Percentiles rank a stretch among this genome's conserved stretches.
Evolutionary conservation across 2,888 invertebrate genomes (phyloP).

Genomic region (Linnaemya vulpina): DNA sequence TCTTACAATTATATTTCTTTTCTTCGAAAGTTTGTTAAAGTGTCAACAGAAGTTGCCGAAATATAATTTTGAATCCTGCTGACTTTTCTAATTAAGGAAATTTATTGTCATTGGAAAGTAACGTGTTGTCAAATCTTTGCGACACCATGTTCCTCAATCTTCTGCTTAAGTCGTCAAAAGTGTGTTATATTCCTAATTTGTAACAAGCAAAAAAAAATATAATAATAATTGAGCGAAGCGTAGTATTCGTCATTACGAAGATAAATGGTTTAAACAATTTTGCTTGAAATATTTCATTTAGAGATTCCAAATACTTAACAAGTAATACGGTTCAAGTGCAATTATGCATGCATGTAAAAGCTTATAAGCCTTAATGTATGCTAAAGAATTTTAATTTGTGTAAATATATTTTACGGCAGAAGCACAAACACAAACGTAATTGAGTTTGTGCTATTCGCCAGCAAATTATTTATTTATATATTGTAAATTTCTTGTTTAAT

Average conservation of each 20-base stretch:
- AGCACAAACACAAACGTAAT: neutral
- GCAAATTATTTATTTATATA: neutral
- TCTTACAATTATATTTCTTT: too few species aligned
- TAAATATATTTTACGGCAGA: neutral
- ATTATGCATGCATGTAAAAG: neutral
- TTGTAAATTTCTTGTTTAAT: neutral
- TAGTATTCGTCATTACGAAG: neutral
- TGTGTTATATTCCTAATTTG: neutral
- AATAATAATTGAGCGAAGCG: slow-evolving; percentile 1
- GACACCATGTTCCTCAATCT: too few species aligned
- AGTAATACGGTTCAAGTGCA: neutral
- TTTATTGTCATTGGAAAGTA: too few species aligned
- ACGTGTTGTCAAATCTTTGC: too few species aligned
- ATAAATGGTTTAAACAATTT: slow-evolving; percentile 5
- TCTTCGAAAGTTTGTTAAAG: too few species aligned
- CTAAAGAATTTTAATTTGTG: slow-evolving; percentile 21
- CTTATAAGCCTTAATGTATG: slow-evolving; percentile 21
- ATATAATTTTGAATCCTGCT: too few species aligned
- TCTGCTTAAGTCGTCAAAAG: neutral
- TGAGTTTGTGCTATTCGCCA: neutral
- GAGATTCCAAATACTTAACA: slow-evolving; percentile 16
- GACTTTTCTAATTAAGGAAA: too few species aligned
- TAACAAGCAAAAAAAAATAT: neutral
- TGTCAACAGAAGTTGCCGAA: too few species aligned
- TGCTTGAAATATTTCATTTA: slow-evolving; percentile 2